Conservation (phyloP, 2,113 vertebrate genomes). For the Empidonax traillii region DNA sequence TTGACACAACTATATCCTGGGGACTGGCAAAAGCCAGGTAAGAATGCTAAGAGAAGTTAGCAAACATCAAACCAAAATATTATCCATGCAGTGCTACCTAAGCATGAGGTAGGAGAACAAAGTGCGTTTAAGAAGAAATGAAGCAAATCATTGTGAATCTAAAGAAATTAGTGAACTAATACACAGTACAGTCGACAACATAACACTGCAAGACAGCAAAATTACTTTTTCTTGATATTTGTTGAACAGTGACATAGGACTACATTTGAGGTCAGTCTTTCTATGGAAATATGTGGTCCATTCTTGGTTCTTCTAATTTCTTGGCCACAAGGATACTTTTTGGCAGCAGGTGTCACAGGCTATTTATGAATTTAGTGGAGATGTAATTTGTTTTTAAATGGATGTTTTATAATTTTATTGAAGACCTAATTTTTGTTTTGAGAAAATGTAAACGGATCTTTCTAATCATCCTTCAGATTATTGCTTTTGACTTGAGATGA, state of each 20-base stretch:
- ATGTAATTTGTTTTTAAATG: neutral
- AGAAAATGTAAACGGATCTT: neutral
- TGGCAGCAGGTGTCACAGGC: neutral
- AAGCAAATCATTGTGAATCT: neutral
- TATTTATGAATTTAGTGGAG: neutral
- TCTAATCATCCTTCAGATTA: neutral
- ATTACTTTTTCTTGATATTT: neutral
- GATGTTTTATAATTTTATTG: neutral
- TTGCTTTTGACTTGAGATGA: neutral
- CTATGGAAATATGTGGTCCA: neutral
- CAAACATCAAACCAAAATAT: neutral
- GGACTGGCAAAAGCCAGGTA: neutral
- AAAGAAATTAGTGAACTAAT: neutral
- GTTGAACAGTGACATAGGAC: neutral
- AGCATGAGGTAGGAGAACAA: neutral
- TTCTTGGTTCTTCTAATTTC: neutral
- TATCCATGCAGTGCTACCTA: neutral
- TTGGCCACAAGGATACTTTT: neutral
- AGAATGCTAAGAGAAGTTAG: neutral
- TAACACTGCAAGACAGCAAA: neutral
- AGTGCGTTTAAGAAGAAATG: neutral
- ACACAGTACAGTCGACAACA: neutral
- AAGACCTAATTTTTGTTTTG: neutral
- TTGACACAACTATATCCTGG: neutral
- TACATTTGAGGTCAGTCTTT: neutral